Base-by-base conservation (phyloP, 2,888 invertebrate species). In the Rhabditoides inermis region DNA sequence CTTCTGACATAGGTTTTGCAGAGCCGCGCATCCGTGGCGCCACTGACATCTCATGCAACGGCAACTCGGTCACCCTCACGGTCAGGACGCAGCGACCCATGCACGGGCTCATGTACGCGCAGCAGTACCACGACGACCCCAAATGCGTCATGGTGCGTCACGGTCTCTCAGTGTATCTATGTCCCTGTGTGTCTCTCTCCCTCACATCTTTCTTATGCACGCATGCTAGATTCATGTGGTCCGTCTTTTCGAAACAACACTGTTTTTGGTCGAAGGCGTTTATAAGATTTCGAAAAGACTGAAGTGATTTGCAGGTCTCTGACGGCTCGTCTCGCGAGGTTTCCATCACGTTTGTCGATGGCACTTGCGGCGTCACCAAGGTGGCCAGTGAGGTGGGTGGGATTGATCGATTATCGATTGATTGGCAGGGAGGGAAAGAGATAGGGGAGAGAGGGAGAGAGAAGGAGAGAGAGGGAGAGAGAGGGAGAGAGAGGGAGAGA, bases 61-160 rank as follows among this genome's bases (percentile, higher is more conserved):
- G 66, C 12, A 64, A 70, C 52, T 68, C 70, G 7, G 53, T 73
- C 45, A 70, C 66, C 12, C 63, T 73, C 45, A 68, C 68, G 2
- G 69, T 74, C 18, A 25, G 73, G 10, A 74, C 73, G 3, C 69
- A 69, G 45, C 53, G 63, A 36, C 68, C 70, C 7, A 69, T 73
- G 61, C 61, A 62, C 44, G 73, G 74, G 15, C 40, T 69, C 20
- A 63, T 70, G 61, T 73, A 74, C 49, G 72, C 73, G 1, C 65
- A 69, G 47, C 58, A 61, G 32, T 70, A 61, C 55, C 66, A 69
- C 50, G 64, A 69, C 52, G 68, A 71, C 25, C 48, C 60, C 6
- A 62, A 60, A 3, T 74, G 74, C 54, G 49, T 63, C 28, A 53
- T 65, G 35, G 56, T 63, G 23, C 20, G 47, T 41, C 22, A 6